Evolutionary conservation across 2,888 invertebrate species (phyloP).

Genomic region (Calameuta idolon): DNA sequence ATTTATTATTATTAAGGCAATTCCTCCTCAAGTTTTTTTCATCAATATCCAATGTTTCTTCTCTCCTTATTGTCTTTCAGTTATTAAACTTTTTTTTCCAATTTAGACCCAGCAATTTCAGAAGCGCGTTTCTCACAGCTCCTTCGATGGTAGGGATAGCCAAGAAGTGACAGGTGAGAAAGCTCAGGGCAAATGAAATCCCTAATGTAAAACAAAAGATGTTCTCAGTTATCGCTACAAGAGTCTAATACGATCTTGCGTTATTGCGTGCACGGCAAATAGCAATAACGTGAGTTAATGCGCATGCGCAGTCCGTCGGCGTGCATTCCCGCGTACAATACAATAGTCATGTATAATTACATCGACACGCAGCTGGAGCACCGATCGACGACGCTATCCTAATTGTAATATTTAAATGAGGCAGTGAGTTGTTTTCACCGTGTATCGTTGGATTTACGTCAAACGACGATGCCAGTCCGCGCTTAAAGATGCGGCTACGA

Average conservation of each 20-base stretch:
- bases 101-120: neutral
- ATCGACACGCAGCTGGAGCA: constrained; percentile 3
- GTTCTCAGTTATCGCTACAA: neutral
- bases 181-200: neutral
- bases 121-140: neutral
- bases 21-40: neutral
- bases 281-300: neutral
- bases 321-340: neutral
- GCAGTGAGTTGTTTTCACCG: neutral
- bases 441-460: neutral
- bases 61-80: neutral
- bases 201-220: neutral
- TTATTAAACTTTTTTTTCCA: neutral
- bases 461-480: constrained; percentile 4
- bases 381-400: neutral
- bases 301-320: neutral
- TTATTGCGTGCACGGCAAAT: neutral
- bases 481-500: neutral
- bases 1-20: neutral
- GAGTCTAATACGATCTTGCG: neutral
- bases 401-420: constrained; percentile 8
- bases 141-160: neutral
- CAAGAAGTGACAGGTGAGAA: neutral
- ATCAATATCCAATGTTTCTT: neutral
- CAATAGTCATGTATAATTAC: neutral